phyloP scores from a whole-genome alignment of 1,140 invertebrate genomes.

The Drosophila ercepeae region DNA sequence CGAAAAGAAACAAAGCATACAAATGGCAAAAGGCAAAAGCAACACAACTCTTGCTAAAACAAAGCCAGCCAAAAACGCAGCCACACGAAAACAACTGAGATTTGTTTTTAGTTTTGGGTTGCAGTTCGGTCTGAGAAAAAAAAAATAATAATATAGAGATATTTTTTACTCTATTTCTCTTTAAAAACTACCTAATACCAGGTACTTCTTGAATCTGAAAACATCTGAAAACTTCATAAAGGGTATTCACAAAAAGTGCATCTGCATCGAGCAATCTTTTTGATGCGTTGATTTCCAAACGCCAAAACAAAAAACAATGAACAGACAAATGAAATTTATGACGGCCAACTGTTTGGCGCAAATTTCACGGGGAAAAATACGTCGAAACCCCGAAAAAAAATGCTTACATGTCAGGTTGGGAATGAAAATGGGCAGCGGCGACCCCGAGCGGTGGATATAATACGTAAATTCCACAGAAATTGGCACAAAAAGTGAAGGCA shows the following conservation, averaged over 20 bases:
- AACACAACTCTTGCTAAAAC: neutral
- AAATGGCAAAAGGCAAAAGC: slow-evolving; percentile 8
- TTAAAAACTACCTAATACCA: neutral
- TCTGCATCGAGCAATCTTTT: slow-evolving; percentile 10
- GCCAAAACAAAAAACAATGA: slow-evolving; percentile 59
- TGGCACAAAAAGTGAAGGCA: slow-evolving; percentile 17
- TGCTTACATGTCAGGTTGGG: slow-evolving; percentile 30
- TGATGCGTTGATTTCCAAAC: slow-evolving; percentile 51
- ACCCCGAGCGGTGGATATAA: slow-evolving; percentile 24
- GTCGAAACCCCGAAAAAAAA: neutral
- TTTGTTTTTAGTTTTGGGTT: neutral
- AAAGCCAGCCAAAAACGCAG: neutral
- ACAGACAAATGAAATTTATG: slow-evolving; percentile 41
- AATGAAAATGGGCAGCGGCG: slow-evolving; percentile 31
- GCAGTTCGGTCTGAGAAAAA: neutral
- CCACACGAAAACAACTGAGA: neutral
- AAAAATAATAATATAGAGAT: too few relatives aligned
- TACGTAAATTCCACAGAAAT: slow-evolving; percentile 27
- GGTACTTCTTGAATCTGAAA: neutral
- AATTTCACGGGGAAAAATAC: slow-evolving; percentile 4
- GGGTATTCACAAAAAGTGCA: neutral
- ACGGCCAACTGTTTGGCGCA: slow-evolving; percentile 15
- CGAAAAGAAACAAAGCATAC: slow-evolving; percentile 17
- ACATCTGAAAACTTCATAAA: too few relatives aligned
- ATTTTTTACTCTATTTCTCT: too few relatives aligned